These are phyloP conservation scores for Apoda limacodes DNA, from an alignment of 2,888 invertebrate species.

Conservation along the genomic window DNA sequence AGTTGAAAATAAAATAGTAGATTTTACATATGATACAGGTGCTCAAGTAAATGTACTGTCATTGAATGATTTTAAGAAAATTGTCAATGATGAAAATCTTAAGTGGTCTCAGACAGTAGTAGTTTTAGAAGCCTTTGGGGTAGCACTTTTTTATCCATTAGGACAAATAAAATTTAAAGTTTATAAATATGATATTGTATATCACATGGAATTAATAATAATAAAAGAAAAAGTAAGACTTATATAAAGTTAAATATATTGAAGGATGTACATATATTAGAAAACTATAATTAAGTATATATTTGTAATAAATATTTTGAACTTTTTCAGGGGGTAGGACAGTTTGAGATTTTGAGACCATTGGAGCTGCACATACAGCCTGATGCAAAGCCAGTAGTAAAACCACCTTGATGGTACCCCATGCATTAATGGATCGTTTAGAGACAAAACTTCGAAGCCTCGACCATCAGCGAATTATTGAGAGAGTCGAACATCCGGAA, in stretches of 20 bases:
- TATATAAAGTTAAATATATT: conserved; percentile 11
- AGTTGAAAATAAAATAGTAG: conserved; percentile 2
- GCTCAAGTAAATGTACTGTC: conserved; percentile 5
- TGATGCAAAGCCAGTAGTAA: conserved; percentile 8
- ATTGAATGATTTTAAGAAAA: conserved; percentile 3
- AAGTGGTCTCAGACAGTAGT: conserved; percentile 14
- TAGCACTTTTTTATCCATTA: not conserved
- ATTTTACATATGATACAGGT: conserved; percentile 3
- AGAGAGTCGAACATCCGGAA: conserved; percentile 14
- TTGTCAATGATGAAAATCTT: conserved; percentile 13
- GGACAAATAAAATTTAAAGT: conserved; percentile 7
- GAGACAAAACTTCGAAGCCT: conserved; percentile 14
- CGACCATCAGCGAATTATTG: conserved; percentile 11
- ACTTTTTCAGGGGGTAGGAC: conserved; percentile 13
- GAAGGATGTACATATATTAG: too few species aligned
- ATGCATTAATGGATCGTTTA: too few species aligned
- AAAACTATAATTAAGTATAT: conserved; percentile 3
- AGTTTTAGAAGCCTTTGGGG: conserved; percentile 10
- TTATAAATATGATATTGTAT: not conserved
- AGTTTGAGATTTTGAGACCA: conserved; percentile 12
- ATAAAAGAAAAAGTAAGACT: conserved; percentile 9
- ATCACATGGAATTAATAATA: conserved; percentile 10
- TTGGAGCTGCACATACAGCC: conserved; percentile 13
- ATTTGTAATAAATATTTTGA: conserved; percentile 3
- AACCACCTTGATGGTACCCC: conserved; percentile 12